Base-by-base conservation (phyloP, 2,113 vertebrate genomes). In the Psephotus haematonotus region DNA sequence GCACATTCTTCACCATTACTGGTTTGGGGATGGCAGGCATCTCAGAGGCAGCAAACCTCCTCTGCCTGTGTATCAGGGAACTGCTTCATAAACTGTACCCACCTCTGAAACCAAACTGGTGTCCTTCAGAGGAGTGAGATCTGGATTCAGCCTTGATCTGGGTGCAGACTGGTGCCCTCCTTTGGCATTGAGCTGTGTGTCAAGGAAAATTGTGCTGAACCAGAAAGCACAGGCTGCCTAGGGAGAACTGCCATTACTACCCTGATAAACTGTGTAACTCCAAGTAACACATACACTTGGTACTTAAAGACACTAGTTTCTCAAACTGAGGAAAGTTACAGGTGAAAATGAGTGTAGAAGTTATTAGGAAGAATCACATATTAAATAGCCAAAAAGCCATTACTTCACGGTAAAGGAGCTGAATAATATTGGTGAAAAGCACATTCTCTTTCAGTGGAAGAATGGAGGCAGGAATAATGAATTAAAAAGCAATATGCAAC, bases 401-500 rank as follows among this genome's bases (percentile, higher is more conserved):
- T 86, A 93, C 35, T 92, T 80, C 60, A 64, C 64, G n/a, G 64
- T 50, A 53, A 92, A 93, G 59, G 64, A 86, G 60, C 27, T 64
- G 85, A 86, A 77, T 82, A 82, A 93, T 80, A 47, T 67, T 86
- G 43, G 64, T 88, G 85, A 81, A 83, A 96, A 95, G 24, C 64
- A 44, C 35, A 83, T 95, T 94, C 79, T 86, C 87, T 88, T 94
- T 92, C 82, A 92, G 75, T 0, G 1, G 79, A 93, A 94, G 88
- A 93, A 77, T 55, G 88, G 72, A 93, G 68, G 68, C 76, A 92
- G 39, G 79, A 92, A 95, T 71, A 95, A 93, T 17, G 11, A 96
- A 95, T 96, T 92, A 96, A 96, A 96, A 96, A 93, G 85, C 53
- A 91, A 88, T 93, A 90, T 43, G 79, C 68, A 94, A 86, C 94